Base-by-base conservation (phyloP, 2,797 vertebrate species). In the Fistularia commersonii region DNA sequence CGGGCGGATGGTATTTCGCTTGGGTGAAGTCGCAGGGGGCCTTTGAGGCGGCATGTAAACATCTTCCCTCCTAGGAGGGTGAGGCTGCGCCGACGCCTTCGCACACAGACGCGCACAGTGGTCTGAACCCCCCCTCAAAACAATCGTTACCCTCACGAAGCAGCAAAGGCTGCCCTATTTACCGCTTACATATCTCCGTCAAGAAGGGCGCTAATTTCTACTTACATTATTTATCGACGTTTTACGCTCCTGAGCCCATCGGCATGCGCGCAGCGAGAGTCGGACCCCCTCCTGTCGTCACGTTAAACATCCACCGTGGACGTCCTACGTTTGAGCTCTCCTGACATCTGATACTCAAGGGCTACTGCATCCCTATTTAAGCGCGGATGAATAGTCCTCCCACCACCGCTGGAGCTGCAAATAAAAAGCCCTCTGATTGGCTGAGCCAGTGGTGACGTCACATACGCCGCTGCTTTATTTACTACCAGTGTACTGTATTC, bases 331-430 rank as follows among this genome's bases (percentile, higher is more conserved):
- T 11, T 49, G 13, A 9, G 11, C 2, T 12, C 11, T 11, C 10
- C 1, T 57, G n/a, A 57, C 46, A 47, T 39, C 47, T 57, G 62
- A 65, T 63, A 41, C 45, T 66, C 39, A 3, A 38, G 14, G 46
- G n/a, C n/a, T n/a, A n/a, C 51, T 74, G 54, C 55, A 37, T 46
- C 64, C 33, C 46, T 77, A 52, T 84, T 74, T 78, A 82, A 81
- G 60, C 61, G 23, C 8, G 65, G 4, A 52, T 33, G 32, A 49
- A 47, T 64, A 54, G 62, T 64, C 79, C 77, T 63, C 77, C 76
- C 76, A 58, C 67, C 14, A 5, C 36, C 48, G 6, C 41, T 5
- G 46, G 51, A 48, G n/a, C 48, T 2, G 35, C 48, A 41, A n/a
- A 34, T 1, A 48, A 23, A 1, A 5, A 46, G 11, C 5, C 6